Conservation (phyloP, 35 echinoderm and acorn worm genomes). For the Amphiura filiformis region DNA sequence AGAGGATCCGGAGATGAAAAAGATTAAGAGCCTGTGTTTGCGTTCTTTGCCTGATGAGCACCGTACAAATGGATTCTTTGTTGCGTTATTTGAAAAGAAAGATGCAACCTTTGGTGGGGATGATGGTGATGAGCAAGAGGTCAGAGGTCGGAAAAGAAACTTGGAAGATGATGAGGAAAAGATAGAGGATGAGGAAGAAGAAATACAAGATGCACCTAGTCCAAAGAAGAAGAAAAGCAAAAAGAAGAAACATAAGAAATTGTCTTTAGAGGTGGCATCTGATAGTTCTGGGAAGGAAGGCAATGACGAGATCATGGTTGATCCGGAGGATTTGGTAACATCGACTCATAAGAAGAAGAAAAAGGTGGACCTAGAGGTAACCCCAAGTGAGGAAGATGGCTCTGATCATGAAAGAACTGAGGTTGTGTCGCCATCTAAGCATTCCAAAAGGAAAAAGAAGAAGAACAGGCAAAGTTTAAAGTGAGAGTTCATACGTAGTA, state of each 20-base stretch:
- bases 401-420: not conserved
- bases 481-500: too few relatives aligned
- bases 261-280: too few relatives aligned
- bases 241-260: not conserved
- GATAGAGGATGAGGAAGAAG: slow-evolving; percentile 24
- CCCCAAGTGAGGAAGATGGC: not conserved
- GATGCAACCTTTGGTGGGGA: not conserved
- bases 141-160: not conserved
- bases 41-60: slow-evolving; percentile 56
- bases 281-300: too few relatives aligned
- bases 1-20: not conserved
- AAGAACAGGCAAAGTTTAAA: too few relatives aligned
- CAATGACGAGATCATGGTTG: too few relatives aligned
- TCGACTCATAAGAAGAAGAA: not conserved
- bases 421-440: not conserved
- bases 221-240: slow-evolving; percentile 17
- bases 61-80: slow-evolving; percentile 92
- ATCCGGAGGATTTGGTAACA: not conserved
- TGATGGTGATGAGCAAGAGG: not conserved
- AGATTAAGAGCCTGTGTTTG: slow-evolving; percentile 45
- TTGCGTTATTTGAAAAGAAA: slow-evolving; percentile 72
- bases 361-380: not conserved
- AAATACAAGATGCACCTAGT: slow-evolving; percentile 18
- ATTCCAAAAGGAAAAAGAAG: not conserved
- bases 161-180: not conserved